phyloP scores from a whole-genome alignment of 1,140 invertebrate genomes.

The Eumeta japonica region DNA sequence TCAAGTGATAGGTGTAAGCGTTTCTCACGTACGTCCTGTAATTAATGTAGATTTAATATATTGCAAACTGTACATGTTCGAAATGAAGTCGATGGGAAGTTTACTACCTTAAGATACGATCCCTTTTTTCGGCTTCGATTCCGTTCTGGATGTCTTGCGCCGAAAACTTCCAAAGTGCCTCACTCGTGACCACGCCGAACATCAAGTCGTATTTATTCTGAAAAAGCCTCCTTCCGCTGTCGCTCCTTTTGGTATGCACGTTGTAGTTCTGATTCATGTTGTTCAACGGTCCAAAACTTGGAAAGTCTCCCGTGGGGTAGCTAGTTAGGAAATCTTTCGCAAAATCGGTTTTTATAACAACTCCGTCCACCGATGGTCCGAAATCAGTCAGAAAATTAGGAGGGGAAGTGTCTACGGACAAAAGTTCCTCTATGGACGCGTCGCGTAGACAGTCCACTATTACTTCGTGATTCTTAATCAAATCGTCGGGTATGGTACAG shows the following conservation, averaged over 20 bases:
- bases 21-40: constrained; percentile 88
- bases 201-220: constrained; percentile 74
- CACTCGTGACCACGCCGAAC: constrained; percentile 82
- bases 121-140: constrained; percentile 86
- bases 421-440: constrained; percentile 73
- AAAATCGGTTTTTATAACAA: constrained; percentile 79
- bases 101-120: constrained; percentile 73
- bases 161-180: constrained; percentile 80
- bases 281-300: constrained; percentile 58
- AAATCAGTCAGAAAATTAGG: constrained; percentile 84
- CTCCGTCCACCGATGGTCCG: constrained; percentile 82
- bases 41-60: constrained; percentile 10
- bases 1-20: constrained; percentile 90
- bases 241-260: constrained; percentile 56
- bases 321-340: constrained; percentile 73
- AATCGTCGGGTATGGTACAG: constrained; percentile 79
- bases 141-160: constrained; percentile 82
- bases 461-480: constrained; percentile 73
- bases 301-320: constrained; percentile 66
- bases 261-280: constrained; percentile 38
- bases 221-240: constrained; percentile 42
- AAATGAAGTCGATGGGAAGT: not conserved
- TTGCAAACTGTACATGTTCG: not conserved
- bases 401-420: constrained; percentile 74
- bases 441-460: constrained; percentile 81